These are phyloP conservation scores for Idris sp. DNA, from an alignment of 1,140 invertebrate species.

Conservation along the genomic window DNA sequence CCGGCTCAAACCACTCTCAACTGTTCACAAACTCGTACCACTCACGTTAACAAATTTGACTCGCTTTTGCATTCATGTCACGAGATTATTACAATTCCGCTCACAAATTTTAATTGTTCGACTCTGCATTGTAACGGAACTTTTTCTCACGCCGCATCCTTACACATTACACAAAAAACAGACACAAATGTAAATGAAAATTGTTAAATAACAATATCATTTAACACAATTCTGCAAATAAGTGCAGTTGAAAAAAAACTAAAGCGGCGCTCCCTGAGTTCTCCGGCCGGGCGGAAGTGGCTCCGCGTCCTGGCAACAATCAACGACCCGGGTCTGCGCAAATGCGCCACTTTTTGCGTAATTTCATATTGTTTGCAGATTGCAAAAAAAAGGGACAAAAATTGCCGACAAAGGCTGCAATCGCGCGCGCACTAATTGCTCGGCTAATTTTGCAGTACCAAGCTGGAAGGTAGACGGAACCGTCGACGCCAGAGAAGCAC, in stretches of 20 bases:
- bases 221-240: neutral
- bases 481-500: slow-evolving; percentile 10
- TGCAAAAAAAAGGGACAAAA: neutral
- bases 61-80: slow-evolving; percentile 56
- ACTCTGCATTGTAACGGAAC: slow-evolving; percentile 35
- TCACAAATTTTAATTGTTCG: slow-evolving; percentile 66
- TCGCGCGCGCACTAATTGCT: too few relatives aligned
- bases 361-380: slow-evolving; percentile 4
- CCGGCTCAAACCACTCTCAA: neutral
- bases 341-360: slow-evolving; percentile 28
- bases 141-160: slow-evolving; percentile 5
- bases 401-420: too few relatives aligned
- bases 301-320: slow-evolving; percentile 10
- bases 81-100: slow-evolving; percentile 46
- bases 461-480: too few relatives aligned
- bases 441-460: too few relatives aligned
- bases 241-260: too few relatives aligned
- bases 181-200: too few relatives aligned
- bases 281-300: slow-evolving; percentile 9
- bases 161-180: neutral
- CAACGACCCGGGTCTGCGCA: slow-evolving; percentile 1
- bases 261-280: neutral
- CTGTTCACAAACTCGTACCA: slow-evolving; percentile 16
- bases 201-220: too few relatives aligned
- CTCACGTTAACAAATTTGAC: slow-evolving; percentile 36